Evolutionary conservation across 2,888 invertebrate genomes (phyloP).

Genomic region (Shargacucullia verbasci): DNA sequence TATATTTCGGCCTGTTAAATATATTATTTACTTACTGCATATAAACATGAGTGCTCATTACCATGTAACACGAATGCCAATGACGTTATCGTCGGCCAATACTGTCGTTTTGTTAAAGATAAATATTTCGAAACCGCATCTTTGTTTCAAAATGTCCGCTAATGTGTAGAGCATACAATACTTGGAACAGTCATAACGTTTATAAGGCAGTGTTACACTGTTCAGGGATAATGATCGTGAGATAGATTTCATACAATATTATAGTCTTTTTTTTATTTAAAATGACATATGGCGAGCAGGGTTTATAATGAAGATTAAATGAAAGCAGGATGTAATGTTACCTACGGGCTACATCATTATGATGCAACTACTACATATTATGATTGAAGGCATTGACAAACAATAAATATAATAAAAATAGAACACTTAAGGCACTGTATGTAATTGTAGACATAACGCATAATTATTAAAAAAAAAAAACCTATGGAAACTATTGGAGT

Average conservation of each 20-base stretch:
- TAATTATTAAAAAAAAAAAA: neutral
- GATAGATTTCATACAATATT: constrained; percentile 20
- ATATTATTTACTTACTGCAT: too few species aligned
- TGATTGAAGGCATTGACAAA: too few species aligned
- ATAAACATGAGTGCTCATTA: too few species aligned
- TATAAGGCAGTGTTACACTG: constrained; percentile 42
- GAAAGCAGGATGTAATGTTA: too few species aligned
- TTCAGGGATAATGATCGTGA: constrained; percentile 46
- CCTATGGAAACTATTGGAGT: too few species aligned
- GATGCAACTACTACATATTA: too few species aligned
- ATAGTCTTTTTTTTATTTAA: neutral
- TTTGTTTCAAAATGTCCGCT: constrained; percentile 65
- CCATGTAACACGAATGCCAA: neutral
- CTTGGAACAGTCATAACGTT: constrained; percentile 41
- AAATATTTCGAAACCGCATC: constrained; percentile 61
- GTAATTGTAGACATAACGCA: too few species aligned
- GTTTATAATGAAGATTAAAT: too few species aligned
- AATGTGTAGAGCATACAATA: constrained; percentile 52
- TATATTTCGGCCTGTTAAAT: too few species aligned
- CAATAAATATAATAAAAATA: too few species aligned
- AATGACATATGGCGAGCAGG: too few species aligned
- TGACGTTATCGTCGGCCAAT: constrained; percentile 30
- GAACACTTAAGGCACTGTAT: neutral
- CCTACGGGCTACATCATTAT: too few species aligned
- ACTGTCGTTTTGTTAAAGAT: constrained; percentile 53